These are phyloP conservation scores for Andrena hattorfiana DNA, from an alignment of 2,888 invertebrate genomes.

Conservation along the genomic window DNA sequence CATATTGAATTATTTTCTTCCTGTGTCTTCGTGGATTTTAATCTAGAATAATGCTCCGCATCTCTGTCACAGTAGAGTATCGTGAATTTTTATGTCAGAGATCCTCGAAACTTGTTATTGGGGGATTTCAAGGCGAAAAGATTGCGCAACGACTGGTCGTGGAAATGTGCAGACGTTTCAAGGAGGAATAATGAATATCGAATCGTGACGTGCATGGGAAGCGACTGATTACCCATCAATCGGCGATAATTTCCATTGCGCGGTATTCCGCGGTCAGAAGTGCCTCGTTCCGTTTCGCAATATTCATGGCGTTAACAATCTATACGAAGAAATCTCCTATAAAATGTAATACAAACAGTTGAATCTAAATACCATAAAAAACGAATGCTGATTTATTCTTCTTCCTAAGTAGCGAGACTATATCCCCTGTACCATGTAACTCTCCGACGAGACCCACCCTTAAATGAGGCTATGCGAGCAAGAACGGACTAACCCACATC, in stretches of 20 bases:
- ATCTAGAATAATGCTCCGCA: slow-evolving; percentile 6
- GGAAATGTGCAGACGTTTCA: slow-evolving; percentile 18
- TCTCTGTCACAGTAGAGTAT: not conserved
- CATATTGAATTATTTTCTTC: too few species aligned
- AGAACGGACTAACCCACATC: too few species aligned
- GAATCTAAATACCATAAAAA: not conserved
- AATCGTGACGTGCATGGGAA: slow-evolving; percentile 46
- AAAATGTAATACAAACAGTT: slow-evolving; percentile 2
- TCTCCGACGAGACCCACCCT: too few species aligned
- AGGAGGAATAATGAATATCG: slow-evolving; percentile 45
- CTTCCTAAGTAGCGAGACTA: too few species aligned
- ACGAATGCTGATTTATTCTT: slow-evolving; percentile 6
- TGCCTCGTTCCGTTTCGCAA: slow-evolving; percentile 12
- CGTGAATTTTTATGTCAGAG: slow-evolving; percentile 28
- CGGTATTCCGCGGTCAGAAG: slow-evolving; percentile 22
- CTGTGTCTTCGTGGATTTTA: not conserved
- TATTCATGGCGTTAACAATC: slow-evolving; percentile 35
- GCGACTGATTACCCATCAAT: slow-evolving; percentile 44
- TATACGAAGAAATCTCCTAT: not conserved
- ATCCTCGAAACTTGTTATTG: slow-evolving; percentile 4
- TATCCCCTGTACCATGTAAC: too few species aligned
- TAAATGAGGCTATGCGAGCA: too few species aligned
- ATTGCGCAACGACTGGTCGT: slow-evolving; percentile 19
- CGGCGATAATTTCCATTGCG: slow-evolving; percentile 41
- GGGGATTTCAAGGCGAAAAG: slow-evolving; percentile 27